Base-by-base conservation (phyloP, 2,797 vertebrate genomes). In the Lepus townsendii region DNA sequence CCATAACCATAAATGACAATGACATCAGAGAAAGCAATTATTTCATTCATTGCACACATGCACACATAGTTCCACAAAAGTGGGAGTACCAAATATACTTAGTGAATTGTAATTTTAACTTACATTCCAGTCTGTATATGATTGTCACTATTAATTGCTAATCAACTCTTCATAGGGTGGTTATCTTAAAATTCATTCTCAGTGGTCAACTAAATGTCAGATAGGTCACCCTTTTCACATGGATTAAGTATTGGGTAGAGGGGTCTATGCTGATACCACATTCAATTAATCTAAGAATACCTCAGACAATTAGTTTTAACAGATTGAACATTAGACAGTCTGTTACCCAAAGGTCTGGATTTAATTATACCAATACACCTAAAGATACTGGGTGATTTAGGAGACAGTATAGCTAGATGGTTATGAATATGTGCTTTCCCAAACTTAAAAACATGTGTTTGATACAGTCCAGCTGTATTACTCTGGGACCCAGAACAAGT, bases 81-180 rank as follows among this genome's bases (percentile, higher is more conserved):
- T 4, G 42, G 79, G 10, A 57, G 22, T 54, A 11, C n/a, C 8
- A 47, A 60, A 47, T 66, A 47, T 16, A 63, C 50, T 69, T 79
- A 57, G 20, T 63, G 60, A 93, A 12, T 38, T 35, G 88, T 32
- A 96, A 76, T 83, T 85, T 77, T 57, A 93, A 91, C 47, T 63
- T 87, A 78, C 14, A 4, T 90, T 91, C 24, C 77, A 65, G 2
- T 85, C 9, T 82, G 1, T 52, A 42, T 54, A 17, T 87, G 9
- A 65, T 42, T 87, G 9, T 30, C 27, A 84, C 47, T 5, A 86
- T 32, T 68, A 6, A 27, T 50, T 52, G 14, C 62, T 93, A 87
- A 35, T 91, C 30, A 72, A 0, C 72, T 71, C 32, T 88, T 83
- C 75, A 91, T 9, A 76, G 50, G 12, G 7, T 42, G 3, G 19